phyloP scores from a whole-genome alignment of 2,113 vertebrate genomes.

The Brevimyrus niger region DNA sequence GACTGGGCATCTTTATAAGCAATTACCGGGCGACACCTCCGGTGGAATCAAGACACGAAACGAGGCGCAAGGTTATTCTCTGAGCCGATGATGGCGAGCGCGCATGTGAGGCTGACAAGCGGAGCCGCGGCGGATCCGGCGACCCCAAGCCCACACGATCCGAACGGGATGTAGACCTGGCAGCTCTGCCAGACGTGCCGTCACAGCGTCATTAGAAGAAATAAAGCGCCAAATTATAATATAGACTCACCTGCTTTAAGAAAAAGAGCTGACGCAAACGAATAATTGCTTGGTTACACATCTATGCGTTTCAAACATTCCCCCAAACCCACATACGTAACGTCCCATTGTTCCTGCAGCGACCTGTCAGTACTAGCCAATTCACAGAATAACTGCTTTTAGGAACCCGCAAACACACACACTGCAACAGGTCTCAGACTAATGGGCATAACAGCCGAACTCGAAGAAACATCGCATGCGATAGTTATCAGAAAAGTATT shows the following conservation, averaged over 20 bases:
- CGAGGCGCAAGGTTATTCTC: constrained; percentile 24
- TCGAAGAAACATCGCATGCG: background rate
- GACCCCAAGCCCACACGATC: constrained; percentile 2
- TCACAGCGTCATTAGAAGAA: constrained; percentile 23
- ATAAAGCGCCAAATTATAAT: constrained; percentile 28
- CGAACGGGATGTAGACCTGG: background rate
- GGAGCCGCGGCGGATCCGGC: constrained; percentile 11
- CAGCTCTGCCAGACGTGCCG: background rate
- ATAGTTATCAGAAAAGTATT: background rate
- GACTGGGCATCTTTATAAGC: background rate
- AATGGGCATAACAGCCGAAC: background rate
- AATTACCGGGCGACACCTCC: background rate
- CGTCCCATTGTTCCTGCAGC: constrained; percentile 50
- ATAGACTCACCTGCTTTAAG: constrained; percentile 34
- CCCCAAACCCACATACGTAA: constrained; percentile 47
- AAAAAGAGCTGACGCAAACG: constrained; percentile 44
- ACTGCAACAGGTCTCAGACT: constrained; percentile 1
- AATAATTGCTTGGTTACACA: constrained; percentile 52
- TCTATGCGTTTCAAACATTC: constrained; percentile 46
- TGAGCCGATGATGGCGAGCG: constrained; percentile 8
- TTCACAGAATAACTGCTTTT: background rate
- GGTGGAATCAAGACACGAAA: constrained; percentile 2
- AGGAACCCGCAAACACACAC: background rate
- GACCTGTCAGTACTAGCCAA: constrained; percentile 36
- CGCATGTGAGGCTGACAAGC: constrained; percentile 8